Evolutionary conservation across 2,113 vertebrate species (phyloP).

Genomic region (Parus major): DNA sequence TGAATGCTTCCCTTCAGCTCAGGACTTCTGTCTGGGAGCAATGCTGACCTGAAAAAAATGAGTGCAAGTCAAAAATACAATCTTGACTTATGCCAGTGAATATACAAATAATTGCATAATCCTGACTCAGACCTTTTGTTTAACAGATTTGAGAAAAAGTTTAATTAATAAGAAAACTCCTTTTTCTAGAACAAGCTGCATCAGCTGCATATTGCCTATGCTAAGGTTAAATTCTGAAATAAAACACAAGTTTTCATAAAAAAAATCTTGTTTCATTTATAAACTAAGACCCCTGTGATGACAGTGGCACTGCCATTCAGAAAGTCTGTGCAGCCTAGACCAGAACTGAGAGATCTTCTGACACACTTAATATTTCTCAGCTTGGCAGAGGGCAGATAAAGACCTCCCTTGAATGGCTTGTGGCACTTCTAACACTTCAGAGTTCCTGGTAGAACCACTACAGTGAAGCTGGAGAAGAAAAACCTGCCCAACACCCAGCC

Average conservation of each 20-base stretch:
- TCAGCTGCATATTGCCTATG: neutral
- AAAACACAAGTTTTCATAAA: neutral
- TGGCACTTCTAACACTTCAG: neutral
- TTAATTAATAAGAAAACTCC: neutral
- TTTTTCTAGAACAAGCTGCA: neutral
- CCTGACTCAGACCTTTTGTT: neutral
- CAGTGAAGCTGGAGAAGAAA: neutral
- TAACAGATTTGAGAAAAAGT: neutral
- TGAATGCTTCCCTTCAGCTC: neutral
- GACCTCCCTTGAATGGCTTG: neutral
- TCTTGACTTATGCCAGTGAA: neutral
- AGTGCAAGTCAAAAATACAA: neutral
- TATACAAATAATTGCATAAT: neutral
- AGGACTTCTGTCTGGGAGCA: neutral
- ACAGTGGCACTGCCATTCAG: neutral
- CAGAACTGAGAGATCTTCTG: neutral
- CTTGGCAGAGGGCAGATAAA: neutral
- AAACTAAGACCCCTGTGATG: neutral
- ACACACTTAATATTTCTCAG: accelerated
- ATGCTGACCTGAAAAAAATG: neutral
- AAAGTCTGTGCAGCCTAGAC: neutral
- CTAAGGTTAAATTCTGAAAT: neutral
- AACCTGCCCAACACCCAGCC: neutral
- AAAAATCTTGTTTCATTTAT: neutral
- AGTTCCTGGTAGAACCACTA: neutral